These are phyloP conservation scores for Pseudanteris insignis DNA, from an alignment of 2,888 invertebrate species.

Conservation along the genomic window DNA sequence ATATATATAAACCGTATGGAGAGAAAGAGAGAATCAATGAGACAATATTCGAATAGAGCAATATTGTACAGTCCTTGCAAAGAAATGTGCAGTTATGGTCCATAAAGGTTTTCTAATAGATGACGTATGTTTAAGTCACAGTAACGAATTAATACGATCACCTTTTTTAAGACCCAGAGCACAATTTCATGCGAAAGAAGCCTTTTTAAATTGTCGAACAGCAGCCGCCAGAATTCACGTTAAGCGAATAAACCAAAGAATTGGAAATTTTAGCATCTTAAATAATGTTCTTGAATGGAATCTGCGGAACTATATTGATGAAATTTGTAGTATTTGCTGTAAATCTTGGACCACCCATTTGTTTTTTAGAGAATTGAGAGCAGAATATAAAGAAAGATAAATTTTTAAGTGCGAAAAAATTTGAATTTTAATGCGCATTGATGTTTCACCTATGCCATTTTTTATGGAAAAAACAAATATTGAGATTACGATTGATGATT, in stretches of 20 bases:
- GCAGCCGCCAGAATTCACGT: constrained; percentile 36
- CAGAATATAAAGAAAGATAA: too few relatives aligned
- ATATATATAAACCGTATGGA: not conserved
- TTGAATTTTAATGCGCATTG: too few relatives aligned
- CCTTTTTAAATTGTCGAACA: constrained; percentile 10
- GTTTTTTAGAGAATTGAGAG: too few relatives aligned
- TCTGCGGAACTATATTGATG: constrained; percentile 6
- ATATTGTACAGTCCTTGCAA: constrained; percentile 14
- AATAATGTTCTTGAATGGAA: constrained; percentile 13
- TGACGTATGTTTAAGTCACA: constrained; percentile 14
- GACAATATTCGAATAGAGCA: constrained; percentile 36
- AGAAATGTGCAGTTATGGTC: constrained; percentile 43
- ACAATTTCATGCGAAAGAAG: constrained; percentile 25
- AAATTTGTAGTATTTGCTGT: constrained; percentile 29
- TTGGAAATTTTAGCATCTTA: constrained; percentile 20
- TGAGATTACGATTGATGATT: too few relatives aligned
- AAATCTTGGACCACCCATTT: too few relatives aligned
- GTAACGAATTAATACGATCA: constrained; percentile 17
- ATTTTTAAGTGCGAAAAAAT: too few relatives aligned
- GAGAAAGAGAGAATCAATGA: constrained; percentile 23
- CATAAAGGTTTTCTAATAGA: constrained; percentile 35
- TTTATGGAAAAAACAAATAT: too few relatives aligned
- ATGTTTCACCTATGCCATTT: too few relatives aligned
- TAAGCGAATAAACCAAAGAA: constrained; percentile 29
- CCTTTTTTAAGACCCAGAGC: constrained; percentile 26